Base-by-base conservation (phyloP, 2,888 invertebrate genomes). In the Ormyrus nitidulus region DNA sequence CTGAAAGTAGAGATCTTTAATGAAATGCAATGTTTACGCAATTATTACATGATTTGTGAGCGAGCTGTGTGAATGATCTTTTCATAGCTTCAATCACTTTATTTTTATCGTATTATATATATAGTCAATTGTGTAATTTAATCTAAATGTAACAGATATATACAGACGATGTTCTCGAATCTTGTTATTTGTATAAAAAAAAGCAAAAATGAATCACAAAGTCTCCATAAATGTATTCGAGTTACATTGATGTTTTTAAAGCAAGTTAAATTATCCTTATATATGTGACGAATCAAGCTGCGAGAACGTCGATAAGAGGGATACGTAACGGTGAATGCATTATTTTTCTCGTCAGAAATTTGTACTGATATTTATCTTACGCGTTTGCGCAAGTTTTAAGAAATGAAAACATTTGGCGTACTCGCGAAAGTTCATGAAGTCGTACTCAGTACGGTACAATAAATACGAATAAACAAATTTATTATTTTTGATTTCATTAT, bases 121-220 rank as follows among this genome's bases (percentile, higher is more conserved):
- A 81, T 81, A 81, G 74, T 75, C 77, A 70, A 73, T 81, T 70
- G 70, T 75, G 68, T 75, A 78, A 78, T 78, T 75, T 66, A 78
- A 77, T 81, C 65, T 58, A 71, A 19, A 44, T 75, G 68, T 71
- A 81, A 62, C 62, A 64, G 62, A 49, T 78, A 71, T 75, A 72
- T 75, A 58, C 34, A 64, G 71, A 78, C 71, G 81, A 76, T 76
- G 81, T 81, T 81, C 76, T 81, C 81, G 71, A 79, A 79, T 81
- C 58, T 78, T 79, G 78, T 44, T 77, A 58, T 78, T 75, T 81
- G 34, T 81, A 81, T 62, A 74, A 81, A 81, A 66, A 10, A 11
- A 66, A 74, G 19, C 19, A 19, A 66, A 48, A 69, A 54, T 61
- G 74, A 81, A 81, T 75, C 62, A 62, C 70, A 66, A 44, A 77